Base-by-base conservation (phyloP, 2,113 vertebrate genomes). In the Myocastor coypus region DNA sequence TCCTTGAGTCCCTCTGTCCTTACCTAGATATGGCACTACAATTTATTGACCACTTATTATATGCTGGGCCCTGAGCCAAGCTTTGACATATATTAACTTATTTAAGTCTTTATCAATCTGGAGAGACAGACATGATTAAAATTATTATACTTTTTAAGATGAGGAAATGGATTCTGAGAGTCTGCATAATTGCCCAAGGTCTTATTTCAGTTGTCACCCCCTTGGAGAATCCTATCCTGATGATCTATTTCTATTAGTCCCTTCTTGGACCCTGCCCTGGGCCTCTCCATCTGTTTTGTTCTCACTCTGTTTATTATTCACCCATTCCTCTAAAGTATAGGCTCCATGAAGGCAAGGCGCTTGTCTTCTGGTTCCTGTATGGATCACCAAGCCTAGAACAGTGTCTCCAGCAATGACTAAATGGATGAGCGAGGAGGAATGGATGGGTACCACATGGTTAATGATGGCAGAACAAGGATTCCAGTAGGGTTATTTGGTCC, bases 81-180 rank as follows among this genome's bases (percentile, higher is more conserved):
- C n/a, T 77, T 91, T 87, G 85, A 73, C 69, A 73, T 63, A 90
- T 96, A 95, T 88, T 92, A 95, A 83, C 92, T 95, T 57, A 87
- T 86, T 88, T 87, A 94, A 95, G 95, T 95, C 88, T 92, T 92
- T 88, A 83, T 92, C 85, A 92, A 75, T 52, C 80, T 91, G 63
- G 87, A 93, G 80, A 92, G 83, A 92, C 46, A 83, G 86, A 63
- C 86, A 59, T 87, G 86, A 97, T 77, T 75, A 91, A 96, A 96
- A 97, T 94, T 28, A 81, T 50, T 40, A 50, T 61, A 55, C 3
- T 91, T 55, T 84, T 69, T 88, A 12, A 83, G 26, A 52, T 32
- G 9, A 92, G 89, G 63, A 95, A 83, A 95, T 92, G 69, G n/a
- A 20, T 92, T 97, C 64, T 69, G 83, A 85, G 81, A 90, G 69